Evolutionary conservation across 2,113 vertebrate genomes (phyloP).

Genomic region (Ceyx melanurus): DNA sequence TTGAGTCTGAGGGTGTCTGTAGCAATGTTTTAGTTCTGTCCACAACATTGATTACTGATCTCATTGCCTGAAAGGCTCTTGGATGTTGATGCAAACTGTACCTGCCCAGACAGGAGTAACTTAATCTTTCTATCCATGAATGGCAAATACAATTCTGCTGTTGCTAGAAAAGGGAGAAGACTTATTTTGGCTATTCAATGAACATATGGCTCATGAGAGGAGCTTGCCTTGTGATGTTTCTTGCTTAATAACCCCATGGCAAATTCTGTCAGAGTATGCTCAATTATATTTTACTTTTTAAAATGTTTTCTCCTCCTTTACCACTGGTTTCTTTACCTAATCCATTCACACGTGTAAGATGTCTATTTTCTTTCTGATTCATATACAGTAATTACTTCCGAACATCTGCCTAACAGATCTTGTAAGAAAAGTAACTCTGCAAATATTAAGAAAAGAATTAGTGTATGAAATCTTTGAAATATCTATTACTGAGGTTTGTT

Average conservation of each 20-base stretch:
- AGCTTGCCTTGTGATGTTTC: neutral
- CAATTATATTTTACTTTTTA: neutral
- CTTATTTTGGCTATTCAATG: neutral
- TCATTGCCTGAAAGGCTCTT: neutral
- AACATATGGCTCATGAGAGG: neutral
- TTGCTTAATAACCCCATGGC: neutral
- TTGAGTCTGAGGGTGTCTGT: neutral
- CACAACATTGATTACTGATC: no score
- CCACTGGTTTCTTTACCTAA: slow-evolving; percentile 30
- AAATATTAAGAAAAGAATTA: slow-evolving; percentile 50
- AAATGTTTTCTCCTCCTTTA: neutral
- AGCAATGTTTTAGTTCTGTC: neutral
- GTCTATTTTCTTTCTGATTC: slow-evolving; percentile 65
- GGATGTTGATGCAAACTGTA: neutral
- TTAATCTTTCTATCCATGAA: neutral
- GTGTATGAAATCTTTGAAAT: slow-evolving; percentile 62
- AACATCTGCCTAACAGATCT: slow-evolving; percentile 62
- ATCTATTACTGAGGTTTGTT: slow-evolving; percentile 59
- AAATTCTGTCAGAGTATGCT: slow-evolving; percentile 24
- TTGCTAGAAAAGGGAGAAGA: neutral
- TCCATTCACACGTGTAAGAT: slow-evolving; percentile 12
- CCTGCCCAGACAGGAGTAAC: neutral
- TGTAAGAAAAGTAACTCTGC: slow-evolving; percentile 59
- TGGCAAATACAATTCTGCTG: neutral
- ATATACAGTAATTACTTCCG: slow-evolving; percentile 66